Evolutionary conservation across 2,797 vertebrate species (phyloP), one percentile per base, ranked within the genome.

Genomic region (Knipowitschia caucasica): DNA sequence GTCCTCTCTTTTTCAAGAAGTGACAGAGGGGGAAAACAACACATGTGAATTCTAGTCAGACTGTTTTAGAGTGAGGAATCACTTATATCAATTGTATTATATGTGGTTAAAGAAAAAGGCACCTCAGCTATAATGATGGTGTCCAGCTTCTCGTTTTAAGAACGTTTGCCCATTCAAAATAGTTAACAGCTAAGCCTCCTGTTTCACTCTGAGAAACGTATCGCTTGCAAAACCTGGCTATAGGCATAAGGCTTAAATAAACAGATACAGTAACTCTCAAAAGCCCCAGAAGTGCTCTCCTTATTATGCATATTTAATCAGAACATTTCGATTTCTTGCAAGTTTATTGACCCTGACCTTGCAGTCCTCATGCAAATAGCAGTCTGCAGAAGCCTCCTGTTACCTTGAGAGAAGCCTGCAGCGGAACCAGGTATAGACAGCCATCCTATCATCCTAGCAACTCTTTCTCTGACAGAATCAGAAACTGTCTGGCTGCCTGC

Each of bases 371-470:
- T n/a, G 61, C 31, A 25, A 11, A 12, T 61, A 36, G 38, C 30
- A 64, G 31, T 43, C 35, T 23, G 29, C 51, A 29, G 24, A 66
- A 59, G 12, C 40, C 58, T 29, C 54, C 43, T 56, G 53, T 70
- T 40, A 67, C 36, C 53, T 49, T 33, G 53, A 44, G 38, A 45
- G n/a, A n/a, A n/a, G 56, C 47, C 60, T 52, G 47, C 56, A 56
- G 49, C 77, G 80, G 71, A 80, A 78, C 57, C 52, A 71, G 70
- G 60, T 44, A 40, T 30, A 64, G 44, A 79, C 44, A 5, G 15
- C 52, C 56, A 78, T 67, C 70, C 63, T 67, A 59, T 67, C 67
- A 69, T 59, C 58, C 31, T 55, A 33, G 20, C 64, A n/a, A n/a
- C 64, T 56, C 62, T 53, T 43, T 33, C 50, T 59, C 56, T 50